Evolutionary conservation across 2,113 vertebrate species (phyloP).

Genomic region (Colius striatus): DNA sequence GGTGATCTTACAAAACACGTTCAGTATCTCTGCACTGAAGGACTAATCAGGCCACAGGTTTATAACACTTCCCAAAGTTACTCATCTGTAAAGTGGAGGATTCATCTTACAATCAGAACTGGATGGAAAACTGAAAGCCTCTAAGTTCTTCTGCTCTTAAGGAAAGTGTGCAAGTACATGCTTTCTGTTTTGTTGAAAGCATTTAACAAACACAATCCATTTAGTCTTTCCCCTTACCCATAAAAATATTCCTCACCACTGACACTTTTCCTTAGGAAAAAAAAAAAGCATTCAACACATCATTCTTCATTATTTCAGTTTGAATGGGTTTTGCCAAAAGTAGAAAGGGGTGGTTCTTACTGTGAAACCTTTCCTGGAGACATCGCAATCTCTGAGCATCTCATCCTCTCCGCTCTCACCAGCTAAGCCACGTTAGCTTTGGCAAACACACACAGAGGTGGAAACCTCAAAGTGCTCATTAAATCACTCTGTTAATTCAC

Average conservation of each 20-base stretch:
- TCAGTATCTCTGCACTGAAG: background rate
- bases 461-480: background rate
- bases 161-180: background rate
- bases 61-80: background rate
- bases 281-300: background rate
- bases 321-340: background rate
- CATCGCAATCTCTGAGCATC: background rate
- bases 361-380: background rate
- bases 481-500: background rate
- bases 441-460: background rate
- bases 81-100: background rate
- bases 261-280: background rate
- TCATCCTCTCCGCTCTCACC: background rate
- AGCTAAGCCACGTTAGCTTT: background rate
- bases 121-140: background rate
- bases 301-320: background rate
- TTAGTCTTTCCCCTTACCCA: background rate
- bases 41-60: accelerated
- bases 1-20: accelerated
- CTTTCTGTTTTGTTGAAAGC: background rate
- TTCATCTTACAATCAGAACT: background rate
- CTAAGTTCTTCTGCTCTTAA: background rate
- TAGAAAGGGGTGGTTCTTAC: background rate
- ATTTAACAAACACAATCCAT: background rate
- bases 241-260: background rate